A percentile compares a stretch with the other conserved stretches of the same genome.
Evolutionary conservation across 1,140 invertebrate species (phyloP).

Genomic region (Megalonaias nervosa): DNA sequence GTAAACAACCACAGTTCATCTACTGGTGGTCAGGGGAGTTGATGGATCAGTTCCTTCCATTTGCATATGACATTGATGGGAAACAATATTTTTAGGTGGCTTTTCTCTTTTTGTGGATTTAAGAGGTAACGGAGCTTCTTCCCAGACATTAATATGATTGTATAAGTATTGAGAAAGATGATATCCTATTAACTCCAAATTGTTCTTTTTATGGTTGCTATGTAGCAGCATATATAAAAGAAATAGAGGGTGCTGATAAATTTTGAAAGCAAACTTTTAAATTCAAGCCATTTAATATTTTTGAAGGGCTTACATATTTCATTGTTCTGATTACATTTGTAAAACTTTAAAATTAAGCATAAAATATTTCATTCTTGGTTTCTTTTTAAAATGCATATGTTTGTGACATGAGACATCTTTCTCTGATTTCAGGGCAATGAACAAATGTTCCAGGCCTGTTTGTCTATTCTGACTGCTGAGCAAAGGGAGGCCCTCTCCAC

Average conservation of each 20-base stretch:
- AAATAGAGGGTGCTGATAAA: background rate
- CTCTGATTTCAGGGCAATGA: conserved; percentile 79
- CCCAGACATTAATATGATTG: too few species aligned
- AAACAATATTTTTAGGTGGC: too few species aligned
- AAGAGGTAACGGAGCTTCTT: too few species aligned
- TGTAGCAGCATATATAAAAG: background rate
- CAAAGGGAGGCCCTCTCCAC: conserved; percentile 82
- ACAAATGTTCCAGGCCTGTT: conserved; percentile 87
- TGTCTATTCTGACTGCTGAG: conserved; percentile 82
- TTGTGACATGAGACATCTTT: conserved; percentile 7
- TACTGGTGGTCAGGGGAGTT: too few species aligned
- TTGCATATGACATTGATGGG: too few species aligned
- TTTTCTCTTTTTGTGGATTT: too few species aligned
- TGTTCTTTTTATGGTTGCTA: too few species aligned
- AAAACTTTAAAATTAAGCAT: background rate
- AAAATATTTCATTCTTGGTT: background rate
- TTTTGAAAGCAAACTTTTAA: background rate
- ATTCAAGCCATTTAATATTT: background rate
- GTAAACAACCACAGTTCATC: too few species aligned
- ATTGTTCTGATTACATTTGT: background rate
- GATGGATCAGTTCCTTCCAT: too few species aligned
- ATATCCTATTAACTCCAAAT: too few species aligned
- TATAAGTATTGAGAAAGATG: too few species aligned
- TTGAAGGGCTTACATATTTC: background rate
- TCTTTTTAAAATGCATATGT: background rate